Percentiles rank a stretch among this genome's conserved stretches.
These are phyloP conservation scores for Acleris laterana DNA, from an alignment of 2,888 invertebrate genomes.

Conservation along the genomic window DNA sequence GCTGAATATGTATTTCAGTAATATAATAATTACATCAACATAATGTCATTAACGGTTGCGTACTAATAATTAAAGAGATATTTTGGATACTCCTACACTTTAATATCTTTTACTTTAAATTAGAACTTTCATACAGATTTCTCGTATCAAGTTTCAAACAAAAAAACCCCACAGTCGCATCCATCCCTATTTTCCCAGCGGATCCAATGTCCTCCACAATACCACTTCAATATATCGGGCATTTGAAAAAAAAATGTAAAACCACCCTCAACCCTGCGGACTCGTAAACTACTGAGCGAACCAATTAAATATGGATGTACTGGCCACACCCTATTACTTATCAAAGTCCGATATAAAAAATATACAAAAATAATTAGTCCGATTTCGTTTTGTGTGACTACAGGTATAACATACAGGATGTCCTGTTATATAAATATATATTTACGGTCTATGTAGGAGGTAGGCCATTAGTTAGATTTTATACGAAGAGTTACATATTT, in stretches of 20 bases:
- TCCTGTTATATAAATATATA: no score
- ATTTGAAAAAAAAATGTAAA: slow-evolving; percentile 79
- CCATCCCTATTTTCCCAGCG: slow-evolving; percentile 51
- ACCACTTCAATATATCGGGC: slow-evolving; percentile 73
- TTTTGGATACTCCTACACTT: no score
- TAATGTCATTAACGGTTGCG: no score
- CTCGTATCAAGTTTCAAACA: not conserved
- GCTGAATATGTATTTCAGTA: no score
- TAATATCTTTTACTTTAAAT: not conserved
- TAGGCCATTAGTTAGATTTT: no score
- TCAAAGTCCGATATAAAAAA: not conserved
- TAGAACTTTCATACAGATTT: not conserved
- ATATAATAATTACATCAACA: no score
- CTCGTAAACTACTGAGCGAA: slow-evolving; percentile 71
- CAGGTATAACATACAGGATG: no score
- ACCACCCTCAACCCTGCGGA: slow-evolving; percentile 70
- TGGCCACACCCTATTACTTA: slow-evolving; percentile 46
- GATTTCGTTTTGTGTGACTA: no score
- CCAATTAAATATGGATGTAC: slow-evolving; percentile 81
- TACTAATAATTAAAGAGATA: no score
- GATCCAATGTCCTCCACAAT: slow-evolving; percentile 76
- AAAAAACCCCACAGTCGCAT: slow-evolving; percentile 3
- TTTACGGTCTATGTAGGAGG: no score
- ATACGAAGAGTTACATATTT: no score
- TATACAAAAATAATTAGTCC: not conserved